Conservation (phyloP, 2,888 invertebrate genomes). For the Agonopterix arenella region DNA sequence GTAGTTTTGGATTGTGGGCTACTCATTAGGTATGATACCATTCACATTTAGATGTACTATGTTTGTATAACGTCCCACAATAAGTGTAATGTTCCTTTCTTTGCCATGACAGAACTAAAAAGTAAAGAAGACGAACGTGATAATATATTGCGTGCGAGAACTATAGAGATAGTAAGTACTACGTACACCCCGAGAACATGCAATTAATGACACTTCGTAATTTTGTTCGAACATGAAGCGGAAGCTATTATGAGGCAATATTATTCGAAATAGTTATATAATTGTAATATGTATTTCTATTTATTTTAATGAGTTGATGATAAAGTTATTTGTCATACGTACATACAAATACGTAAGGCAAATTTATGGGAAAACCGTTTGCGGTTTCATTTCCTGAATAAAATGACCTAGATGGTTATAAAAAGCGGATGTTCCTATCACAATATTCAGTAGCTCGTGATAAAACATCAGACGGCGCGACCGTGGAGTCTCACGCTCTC, state of each 20-base stretch:
- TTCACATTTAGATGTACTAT: too few species aligned
- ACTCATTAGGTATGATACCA: too few species aligned
- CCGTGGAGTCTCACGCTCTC: constrained; percentile 34
- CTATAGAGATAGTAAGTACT: too few species aligned
- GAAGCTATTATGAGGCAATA: constrained; percentile 11
- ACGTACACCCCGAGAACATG: constrained; percentile 25
- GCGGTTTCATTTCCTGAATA: constrained; percentile 67
- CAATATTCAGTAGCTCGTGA: constrained; percentile 33
- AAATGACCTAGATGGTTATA: constrained; percentile 31
- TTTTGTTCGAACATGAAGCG: constrained; percentile 7
- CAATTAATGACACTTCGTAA: constrained; percentile 25
- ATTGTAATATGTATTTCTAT: too few species aligned
- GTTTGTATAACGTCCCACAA: too few species aligned
- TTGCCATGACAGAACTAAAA: not conserved
- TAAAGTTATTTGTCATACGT: too few species aligned
- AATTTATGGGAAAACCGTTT: constrained; percentile 40
- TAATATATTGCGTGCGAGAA: constrained; percentile 24
- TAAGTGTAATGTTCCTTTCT: too few species aligned
- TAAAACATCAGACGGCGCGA: constrained; percentile 48
- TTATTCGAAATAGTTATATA: too few species aligned
- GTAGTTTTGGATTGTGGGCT: too few species aligned
- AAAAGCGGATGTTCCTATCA: constrained; percentile 60
- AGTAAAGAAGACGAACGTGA: constrained; percentile 2
- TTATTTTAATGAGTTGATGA: too few species aligned
- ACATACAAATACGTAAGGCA: too few species aligned